Base-by-base conservation (phyloP, 2,797 vertebrate genomes). In the Halcyon chelicuti region DNA sequence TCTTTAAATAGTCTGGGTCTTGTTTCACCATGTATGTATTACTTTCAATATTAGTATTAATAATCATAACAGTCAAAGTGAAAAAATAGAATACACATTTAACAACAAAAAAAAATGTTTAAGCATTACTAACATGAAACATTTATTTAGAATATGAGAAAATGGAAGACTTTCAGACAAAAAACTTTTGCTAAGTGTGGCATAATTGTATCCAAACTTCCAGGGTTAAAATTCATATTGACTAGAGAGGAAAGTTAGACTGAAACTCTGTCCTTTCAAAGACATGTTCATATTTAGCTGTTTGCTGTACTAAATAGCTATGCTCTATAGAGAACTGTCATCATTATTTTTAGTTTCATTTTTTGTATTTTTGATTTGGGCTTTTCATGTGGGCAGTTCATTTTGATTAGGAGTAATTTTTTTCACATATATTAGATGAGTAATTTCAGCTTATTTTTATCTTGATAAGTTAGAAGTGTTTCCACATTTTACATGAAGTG, bases 361-460 rank as follows among this genome's bases (percentile, higher is more conserved):
- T 91, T 85, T 71, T 86, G 16, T 52, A 54, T 67, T 95, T 52
- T 86, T 88, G 75, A 93, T 89, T 94, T 91, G 37, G 22, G 72
- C 19, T 93, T 85, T 88, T 95, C 26, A 77, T 83, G 31, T 83
- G 90, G 89, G 52, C 75, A 91, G 87, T 86, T 90, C 29, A 83
- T 95, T 93, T 88, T 94, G 58, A 93, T 95, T 88, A 88, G 58
- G 46, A 86, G 73, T 44, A 83, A 92, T 46, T 94, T 94, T 93
- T 58, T 91, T 88, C 89, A 40, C 37, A 88, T 91, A 83, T 10
- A 65, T 80, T 86, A 83, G 40, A 29, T 52, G 78, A 86, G 85
- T 74, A 83, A 91, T 95, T 94, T 91, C 72, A 86, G 40, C 3
- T 75, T 96, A 93, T 93, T 95, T 96, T 96, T 94, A 72, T 62